Conservation (phyloP, 92 coral and sea anemone genomes). For the Plumapathes pennacea region DNA sequence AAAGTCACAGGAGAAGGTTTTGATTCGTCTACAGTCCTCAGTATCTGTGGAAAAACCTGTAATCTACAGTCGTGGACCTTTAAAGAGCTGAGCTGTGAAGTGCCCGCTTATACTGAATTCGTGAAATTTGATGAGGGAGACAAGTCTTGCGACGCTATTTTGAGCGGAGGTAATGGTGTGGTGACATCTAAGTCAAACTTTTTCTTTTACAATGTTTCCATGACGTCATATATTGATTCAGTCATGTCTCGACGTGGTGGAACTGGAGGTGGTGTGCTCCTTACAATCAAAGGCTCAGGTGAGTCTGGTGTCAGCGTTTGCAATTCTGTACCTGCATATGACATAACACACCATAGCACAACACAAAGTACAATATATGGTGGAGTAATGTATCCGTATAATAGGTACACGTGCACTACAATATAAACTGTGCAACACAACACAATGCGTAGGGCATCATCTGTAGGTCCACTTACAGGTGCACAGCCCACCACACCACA, state of each 20-base stretch:
- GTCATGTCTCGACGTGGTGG: slow-evolving; percentile 84
- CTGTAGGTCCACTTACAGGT: too few species aligned
- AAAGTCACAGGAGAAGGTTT: slow-evolving; percentile 70
- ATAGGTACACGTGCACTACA: too few species aligned
- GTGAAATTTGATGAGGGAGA: slow-evolving; percentile 10
- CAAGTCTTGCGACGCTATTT: slow-evolving; percentile 31
- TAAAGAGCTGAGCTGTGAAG: slow-evolving; percentile 37
- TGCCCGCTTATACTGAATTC: slow-evolving; percentile 51
- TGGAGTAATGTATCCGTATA: too few species aligned
- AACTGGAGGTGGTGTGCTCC: slow-evolving; percentile 76
- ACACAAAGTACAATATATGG: too few species aligned
- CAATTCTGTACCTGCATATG: too few species aligned
- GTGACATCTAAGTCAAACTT: slow-evolving; percentile 21
- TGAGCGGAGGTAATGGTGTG: slow-evolving; percentile 19
- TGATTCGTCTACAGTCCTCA: slow-evolving; percentile 30
- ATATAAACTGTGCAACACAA: too few species aligned
- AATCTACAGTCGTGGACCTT: slow-evolving; percentile 15
- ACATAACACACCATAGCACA: too few species aligned
- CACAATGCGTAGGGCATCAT: too few species aligned
- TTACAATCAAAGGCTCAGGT: slow-evolving; percentile 77
- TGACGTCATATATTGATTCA: slow-evolving; percentile 64
- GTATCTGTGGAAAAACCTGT: slow-evolving; percentile 46
- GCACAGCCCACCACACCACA: too few species aligned
- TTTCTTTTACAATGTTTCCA: slow-evolving; percentile 59
- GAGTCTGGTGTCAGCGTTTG: slow-evolving; percentile 26